A percentile compares a stretch with the other conserved stretches of the same genome.
Conservation (phyloP, 2,888 invertebrate species). For the Meganola albula region DNA sequence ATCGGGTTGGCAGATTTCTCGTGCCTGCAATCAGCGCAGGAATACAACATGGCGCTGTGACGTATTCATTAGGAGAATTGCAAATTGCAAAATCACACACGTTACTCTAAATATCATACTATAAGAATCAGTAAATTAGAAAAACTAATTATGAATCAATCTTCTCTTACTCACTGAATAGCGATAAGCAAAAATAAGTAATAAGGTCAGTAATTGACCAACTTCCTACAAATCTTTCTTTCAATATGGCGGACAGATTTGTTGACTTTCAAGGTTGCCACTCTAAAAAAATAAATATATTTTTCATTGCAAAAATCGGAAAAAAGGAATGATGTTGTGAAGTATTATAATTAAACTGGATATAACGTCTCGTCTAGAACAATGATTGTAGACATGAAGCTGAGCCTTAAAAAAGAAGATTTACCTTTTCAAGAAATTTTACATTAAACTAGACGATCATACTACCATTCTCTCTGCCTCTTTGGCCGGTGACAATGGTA, state of each 20-base stretch:
- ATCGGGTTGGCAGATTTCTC: conserved; percentile 77
- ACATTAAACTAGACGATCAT: no score
- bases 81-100: conserved; percentile 52
- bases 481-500: no score
- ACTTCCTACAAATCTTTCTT: conserved; percentile 69
- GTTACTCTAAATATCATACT: conserved; percentile 35
- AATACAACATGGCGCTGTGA: conserved; percentile 79
- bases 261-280: conserved; percentile 59
- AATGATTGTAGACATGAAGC: no score
- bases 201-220: conserved; percentile 71
- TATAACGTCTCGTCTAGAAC: no score
- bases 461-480: no score
- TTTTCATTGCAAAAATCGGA: no score
- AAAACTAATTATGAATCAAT: conserved; percentile 46
- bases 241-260: conserved; percentile 70
- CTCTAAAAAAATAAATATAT: background rate
- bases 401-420: no score
- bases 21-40: conserved; percentile 78
- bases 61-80: conserved; percentile 71
- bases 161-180: conserved; percentile 43
- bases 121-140: conserved; percentile 45
- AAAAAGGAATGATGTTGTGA: no score
- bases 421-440: no score
- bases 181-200: conserved; percentile 54
- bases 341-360: no score